A percentile compares a stretch with the other conserved stretches of the same genome.
phyloP scores from a whole-genome alignment of 2,113 vertebrate species.

The Tringa solitaria region DNA sequence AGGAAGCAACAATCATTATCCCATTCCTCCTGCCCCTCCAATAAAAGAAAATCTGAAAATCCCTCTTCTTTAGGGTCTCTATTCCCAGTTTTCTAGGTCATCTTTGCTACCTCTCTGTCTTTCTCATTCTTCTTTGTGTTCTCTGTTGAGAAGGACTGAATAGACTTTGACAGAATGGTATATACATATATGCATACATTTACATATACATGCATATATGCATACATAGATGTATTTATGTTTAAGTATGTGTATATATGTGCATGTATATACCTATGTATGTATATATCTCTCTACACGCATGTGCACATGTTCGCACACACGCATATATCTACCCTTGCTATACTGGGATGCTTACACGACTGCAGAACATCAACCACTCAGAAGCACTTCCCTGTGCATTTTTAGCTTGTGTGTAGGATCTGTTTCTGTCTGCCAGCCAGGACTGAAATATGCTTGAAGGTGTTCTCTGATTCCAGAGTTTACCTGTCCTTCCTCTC shows the following conservation, averaged over 20 bases:
- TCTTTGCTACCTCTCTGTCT: neutral
- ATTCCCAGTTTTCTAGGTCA: neutral
- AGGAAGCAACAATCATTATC: neutral
- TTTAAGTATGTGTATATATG: too few relatives aligned
- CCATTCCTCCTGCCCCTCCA: neutral
- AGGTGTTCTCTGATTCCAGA: neutral
- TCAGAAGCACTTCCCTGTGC: neutral
- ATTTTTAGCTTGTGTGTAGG: neutral
- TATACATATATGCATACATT: too few relatives aligned
- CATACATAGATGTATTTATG: neutral
- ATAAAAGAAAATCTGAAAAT: neutral
- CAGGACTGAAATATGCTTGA: neutral
- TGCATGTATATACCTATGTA: too few relatives aligned
- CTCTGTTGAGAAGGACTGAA: neutral
- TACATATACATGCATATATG: neutral
- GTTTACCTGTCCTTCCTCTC: neutral
- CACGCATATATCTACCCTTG: neutral
- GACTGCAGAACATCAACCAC: neutral
- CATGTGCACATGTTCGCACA: accelerated
- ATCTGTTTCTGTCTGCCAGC: neutral
- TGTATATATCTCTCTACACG: neutral
- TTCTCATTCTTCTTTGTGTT: neutral
- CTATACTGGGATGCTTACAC: neutral
- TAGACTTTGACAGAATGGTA: neutral
- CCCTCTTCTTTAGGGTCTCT: neutral